Percentiles rank a stretch among this genome's conserved stretches.
These are phyloP conservation scores for Tholera decimalis DNA, from an alignment of 2,888 invertebrate genomes.

Conservation along the genomic window DNA sequence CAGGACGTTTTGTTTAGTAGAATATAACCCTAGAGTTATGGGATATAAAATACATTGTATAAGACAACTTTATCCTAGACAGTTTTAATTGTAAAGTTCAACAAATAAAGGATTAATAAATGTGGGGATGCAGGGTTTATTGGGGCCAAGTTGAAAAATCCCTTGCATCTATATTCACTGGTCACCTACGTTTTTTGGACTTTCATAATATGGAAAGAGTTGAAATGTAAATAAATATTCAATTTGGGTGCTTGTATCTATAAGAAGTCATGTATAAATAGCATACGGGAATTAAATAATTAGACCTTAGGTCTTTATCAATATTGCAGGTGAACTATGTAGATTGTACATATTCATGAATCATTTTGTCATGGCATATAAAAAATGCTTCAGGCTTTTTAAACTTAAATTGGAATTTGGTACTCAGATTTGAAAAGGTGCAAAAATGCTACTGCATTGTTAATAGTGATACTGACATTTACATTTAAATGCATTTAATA, in stretches of 20 bases:
- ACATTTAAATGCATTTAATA: neutral
- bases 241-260: conserved; percentile 29
- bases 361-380: neutral
- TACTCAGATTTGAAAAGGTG: conserved; percentile 18
- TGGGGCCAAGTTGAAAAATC: neutral
- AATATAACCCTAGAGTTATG: no score
- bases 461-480: conserved; percentile 13
- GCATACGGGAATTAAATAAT: neutral
- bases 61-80: no score
- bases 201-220: neutral
- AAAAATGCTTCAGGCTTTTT: neutral
- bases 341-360: neutral
- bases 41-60: no score
- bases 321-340: conserved; percentile 1
- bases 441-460: conserved; percentile 21
- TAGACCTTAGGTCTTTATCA: conserved; percentile 1
- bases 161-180: neutral
- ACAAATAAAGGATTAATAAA: neutral
- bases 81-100: neutral
- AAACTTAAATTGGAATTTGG: neutral
- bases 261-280: conserved; percentile 1
- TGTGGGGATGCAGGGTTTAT: neutral
- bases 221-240: conserved; percentile 27
- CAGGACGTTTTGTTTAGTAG: no score
- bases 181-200: neutral